Percentiles rank a stretch among this genome's conserved stretches.
Evolutionary conservation across 2,797 vertebrate species (phyloP).

Genomic region (Clarias laeviceps): DNA sequence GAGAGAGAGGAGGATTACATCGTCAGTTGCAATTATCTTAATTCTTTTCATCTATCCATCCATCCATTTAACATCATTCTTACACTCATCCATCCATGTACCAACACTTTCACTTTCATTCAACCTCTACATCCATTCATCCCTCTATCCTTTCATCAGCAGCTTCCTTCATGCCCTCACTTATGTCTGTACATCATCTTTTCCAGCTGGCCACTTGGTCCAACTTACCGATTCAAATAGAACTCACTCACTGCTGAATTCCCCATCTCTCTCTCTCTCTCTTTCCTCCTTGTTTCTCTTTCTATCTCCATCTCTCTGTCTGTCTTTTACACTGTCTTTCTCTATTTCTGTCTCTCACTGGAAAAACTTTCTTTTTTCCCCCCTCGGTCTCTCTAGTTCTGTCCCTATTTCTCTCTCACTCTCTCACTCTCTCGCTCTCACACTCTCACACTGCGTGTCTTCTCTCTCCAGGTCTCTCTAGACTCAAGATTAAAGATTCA

Average conservation of each 20-base stretch:
- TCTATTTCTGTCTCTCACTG: background rate
- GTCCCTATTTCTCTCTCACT: too few relatives aligned
- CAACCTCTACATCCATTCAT: too few relatives aligned
- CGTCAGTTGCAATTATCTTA: background rate
- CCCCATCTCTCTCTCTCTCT: background rate
- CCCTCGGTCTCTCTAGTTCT: background rate
- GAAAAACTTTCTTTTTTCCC: too few relatives aligned
- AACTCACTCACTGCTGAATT: background rate
- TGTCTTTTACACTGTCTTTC: background rate
- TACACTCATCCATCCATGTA: background rate
- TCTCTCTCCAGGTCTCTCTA: too few relatives aligned
- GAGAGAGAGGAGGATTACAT: background rate
- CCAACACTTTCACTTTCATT: background rate
- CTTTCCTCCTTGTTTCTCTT: too few relatives aligned
- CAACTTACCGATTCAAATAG: background rate
- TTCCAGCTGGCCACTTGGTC: background rate
- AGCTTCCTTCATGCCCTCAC: background rate
- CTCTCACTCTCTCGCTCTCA: too few relatives aligned
- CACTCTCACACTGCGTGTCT: too few relatives aligned
- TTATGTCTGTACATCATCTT: background rate
- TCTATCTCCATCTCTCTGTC: too few relatives aligned
- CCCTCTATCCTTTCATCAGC: background rate
- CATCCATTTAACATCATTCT: background rate
- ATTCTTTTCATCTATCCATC: background rate
- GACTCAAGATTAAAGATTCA: too few relatives aligned